These are phyloP conservation scores for Thereva unica DNA, from an alignment of 2,888 invertebrate genomes.

Conservation along the genomic window DNA sequence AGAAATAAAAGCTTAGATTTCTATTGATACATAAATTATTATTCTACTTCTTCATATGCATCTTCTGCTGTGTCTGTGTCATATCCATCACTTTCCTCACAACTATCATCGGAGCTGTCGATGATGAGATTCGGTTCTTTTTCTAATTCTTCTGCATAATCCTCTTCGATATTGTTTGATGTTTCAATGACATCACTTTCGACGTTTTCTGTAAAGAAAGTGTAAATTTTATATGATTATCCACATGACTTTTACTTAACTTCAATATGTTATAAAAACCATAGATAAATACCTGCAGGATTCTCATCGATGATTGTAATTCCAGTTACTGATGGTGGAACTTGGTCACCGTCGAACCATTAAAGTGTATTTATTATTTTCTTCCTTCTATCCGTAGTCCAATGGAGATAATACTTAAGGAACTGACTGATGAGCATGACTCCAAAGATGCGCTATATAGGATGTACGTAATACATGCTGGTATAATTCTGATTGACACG, in stretches of 20 bases:
- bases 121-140: too few species aligned
- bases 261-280: slow-evolving; percentile 1
- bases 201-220: too few species aligned
- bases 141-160: too few species aligned
- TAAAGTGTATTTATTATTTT: slow-evolving; percentile 29
- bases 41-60: too few species aligned
- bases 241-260: background rate
- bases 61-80: too few species aligned
- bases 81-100: too few species aligned
- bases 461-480: slow-evolving; percentile 35
- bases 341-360: slow-evolving; percentile 13
- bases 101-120: too few species aligned
- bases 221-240: too few species aligned
- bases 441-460: slow-evolving; percentile 37
- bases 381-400: slow-evolving; percentile 36
- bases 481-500: slow-evolving; percentile 27
- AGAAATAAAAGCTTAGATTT: too few species aligned
- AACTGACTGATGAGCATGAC: slow-evolving; percentile 32
- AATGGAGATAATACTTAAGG: slow-evolving; percentile 24
- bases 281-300: slow-evolving; percentile 14
- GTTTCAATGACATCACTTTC: too few species aligned
- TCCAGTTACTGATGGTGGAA: background rate
- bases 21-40: too few species aligned
- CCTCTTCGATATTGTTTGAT: too few species aligned
- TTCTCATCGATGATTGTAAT: slow-evolving; percentile 10